A percentile compares a stretch with the other conserved stretches of the same genome.
Conservation (phyloP, 2,888 invertebrate genomes). For the Cylindroiulus punctatus region DNA sequence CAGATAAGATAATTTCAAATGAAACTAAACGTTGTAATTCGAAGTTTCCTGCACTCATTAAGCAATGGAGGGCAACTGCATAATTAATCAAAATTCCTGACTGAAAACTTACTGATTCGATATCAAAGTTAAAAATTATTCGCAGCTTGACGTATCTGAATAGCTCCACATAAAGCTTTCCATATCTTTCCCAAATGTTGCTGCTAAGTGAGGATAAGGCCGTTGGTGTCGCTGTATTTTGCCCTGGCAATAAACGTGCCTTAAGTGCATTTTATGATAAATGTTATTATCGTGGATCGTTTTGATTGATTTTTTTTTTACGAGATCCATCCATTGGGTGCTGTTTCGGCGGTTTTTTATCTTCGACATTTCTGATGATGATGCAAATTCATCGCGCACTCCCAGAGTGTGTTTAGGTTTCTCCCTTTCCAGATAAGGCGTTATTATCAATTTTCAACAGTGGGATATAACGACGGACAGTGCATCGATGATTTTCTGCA, state of each 20-base stretch:
- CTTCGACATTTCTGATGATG: background rate
- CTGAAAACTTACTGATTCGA: background rate
- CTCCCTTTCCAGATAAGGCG: background rate
- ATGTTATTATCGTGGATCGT: constrained; percentile 29
- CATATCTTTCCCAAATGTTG: background rate
- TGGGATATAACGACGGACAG: background rate
- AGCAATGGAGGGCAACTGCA: no score
- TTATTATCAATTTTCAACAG: background rate
- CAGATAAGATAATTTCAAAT: no score
- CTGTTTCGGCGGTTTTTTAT: background rate
- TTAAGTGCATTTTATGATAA: constrained; percentile 23
- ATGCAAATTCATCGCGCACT: background rate
- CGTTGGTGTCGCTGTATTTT: background rate
- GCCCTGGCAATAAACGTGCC: background rate
- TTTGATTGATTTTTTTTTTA: constrained; percentile 39
- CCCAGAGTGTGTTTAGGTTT: background rate
- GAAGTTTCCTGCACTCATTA: no score
- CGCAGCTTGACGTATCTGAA: background rate
- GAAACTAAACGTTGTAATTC: no score
- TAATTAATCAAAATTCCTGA: no score
- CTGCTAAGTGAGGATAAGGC: no score
- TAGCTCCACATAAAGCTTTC: background rate
- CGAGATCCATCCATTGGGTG: background rate
- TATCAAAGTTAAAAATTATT: background rate
- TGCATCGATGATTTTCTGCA: background rate